These are phyloP conservation scores for Mirza zaza DNA, from an alignment of 2,113 vertebrate genomes.

Conservation along the genomic window DNA sequence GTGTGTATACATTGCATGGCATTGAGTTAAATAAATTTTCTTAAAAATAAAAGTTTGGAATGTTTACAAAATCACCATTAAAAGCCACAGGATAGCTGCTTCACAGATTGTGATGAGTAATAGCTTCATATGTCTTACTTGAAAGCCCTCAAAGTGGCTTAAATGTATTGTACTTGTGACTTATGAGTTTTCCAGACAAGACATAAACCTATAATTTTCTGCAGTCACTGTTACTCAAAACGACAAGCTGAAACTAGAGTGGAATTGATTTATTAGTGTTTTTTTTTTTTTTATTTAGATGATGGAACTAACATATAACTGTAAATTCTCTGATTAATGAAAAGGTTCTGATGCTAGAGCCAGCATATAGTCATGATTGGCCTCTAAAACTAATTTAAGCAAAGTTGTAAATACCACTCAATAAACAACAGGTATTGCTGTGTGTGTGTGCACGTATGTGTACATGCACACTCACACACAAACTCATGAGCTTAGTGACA, in stretches of 20 bases:
- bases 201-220: conserved; percentile 56
- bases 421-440: background rate
- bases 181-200: conserved; percentile 54
- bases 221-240: conserved; percentile 36
- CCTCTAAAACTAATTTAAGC: conserved; percentile 28
- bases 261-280: conserved; percentile 48
- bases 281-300: conserved; percentile 14
- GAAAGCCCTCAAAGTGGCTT: conserved; percentile 22
- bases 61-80: conserved; percentile 55
- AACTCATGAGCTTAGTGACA: background rate
- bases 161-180: conserved; percentile 55
- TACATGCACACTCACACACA: too few species aligned
- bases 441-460: background rate
- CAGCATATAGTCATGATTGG: background rate
- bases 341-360: background rate
- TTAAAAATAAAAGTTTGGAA: conserved; percentile 42
- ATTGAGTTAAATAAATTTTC: background rate
- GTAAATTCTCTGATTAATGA: conserved; percentile 37
- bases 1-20: background rate
- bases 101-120: conserved; percentile 24
- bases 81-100: background rate
- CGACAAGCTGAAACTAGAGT: conserved; percentile 15
- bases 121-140: conserved; percentile 53
- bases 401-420: background rate
- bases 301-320: conserved; percentile 27